These are phyloP conservation scores for Percopsis transmontana DNA, from an alignment of 2,113 vertebrate genomes.

Conservation along the genomic window DNA sequence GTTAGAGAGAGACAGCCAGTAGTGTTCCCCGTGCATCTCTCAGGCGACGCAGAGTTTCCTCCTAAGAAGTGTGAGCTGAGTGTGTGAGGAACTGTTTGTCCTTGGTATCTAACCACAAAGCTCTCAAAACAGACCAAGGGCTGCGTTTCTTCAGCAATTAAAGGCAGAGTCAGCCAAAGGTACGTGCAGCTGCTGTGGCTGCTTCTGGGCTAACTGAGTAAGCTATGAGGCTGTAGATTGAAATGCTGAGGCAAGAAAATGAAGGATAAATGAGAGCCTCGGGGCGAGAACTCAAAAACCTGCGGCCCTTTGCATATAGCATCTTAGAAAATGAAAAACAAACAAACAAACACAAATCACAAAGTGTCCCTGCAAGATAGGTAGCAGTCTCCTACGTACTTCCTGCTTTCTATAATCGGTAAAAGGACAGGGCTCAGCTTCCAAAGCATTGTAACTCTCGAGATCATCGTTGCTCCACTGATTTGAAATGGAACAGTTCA, in stretches of 20 bases:
- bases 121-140: slow-evolving; percentile 19
- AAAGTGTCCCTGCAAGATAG: background rate
- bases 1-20: slow-evolving; percentile 53
- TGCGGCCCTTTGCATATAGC: background rate
- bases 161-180: slow-evolving; percentile 3
- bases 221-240: background rate
- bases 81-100: slow-evolving; percentile 50
- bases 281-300: background rate
- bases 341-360: background rate
- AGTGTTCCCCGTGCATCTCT: slow-evolving; percentile 42
- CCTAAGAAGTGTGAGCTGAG: slow-evolving; percentile 33
- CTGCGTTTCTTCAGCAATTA: slow-evolving; percentile 8
- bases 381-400: background rate
- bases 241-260: background rate
- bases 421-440: background rate
- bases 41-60: slow-evolving; percentile 51
- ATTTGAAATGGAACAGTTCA: background rate
- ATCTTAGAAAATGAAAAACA: background rate
- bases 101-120: slow-evolving; percentile 67
- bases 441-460: background rate
- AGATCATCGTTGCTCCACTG: background rate
- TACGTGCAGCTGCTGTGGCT: background rate
- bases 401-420: background rate
- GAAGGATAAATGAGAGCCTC: background rate
- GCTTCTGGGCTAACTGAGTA: background rate